Evolutionary conservation across 1,140 invertebrate genomes (phyloP), one percentile per base, ranked within the genome.

Genomic region (Dinothrombium tinctorium): DNA sequence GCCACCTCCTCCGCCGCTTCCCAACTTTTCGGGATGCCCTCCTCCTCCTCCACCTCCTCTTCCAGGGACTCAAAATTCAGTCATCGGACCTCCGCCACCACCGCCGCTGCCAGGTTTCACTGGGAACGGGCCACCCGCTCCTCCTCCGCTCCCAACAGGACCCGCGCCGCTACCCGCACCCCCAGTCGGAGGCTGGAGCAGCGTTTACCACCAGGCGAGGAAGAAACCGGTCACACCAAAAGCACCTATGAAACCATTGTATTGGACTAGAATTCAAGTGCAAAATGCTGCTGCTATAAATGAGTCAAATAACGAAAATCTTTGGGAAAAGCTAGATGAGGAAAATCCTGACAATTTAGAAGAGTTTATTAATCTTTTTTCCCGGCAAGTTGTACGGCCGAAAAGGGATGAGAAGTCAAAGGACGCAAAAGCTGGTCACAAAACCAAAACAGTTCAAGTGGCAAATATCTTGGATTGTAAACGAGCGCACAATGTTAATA

Each of bases 201-300:
- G 67, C 46, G 67, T 71, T 54, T 53, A 53, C 40, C 19, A 38
- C 23, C 41, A 33, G 79, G 78, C 67, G 37, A 62, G 79, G 31
- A 92, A 92, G 56, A 68, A 73, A 48, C 71, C 79, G 4, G 61
- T 90, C 12, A 76, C 71, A 50, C 82, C 86, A 5, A 73, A 72
- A 33, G 69, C 76, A 29, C 79, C 82, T 0, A 94, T 95, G 86
- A 86, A 81, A 56, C 83, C 87, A 1, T 61, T 95, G 2, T 95
- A 87, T 53, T 95, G 89, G 89, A 87, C 82, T 4, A 69, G 84
- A 49, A 81, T 94, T 48, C 65, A 89, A 46, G 71, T 80, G 19
- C 50, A 47, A 7, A 26, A 15, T 9, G 15, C 3, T 20, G 9
- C 23, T 17, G 24, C 22, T 12, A 26, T 12, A 14, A 39, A 25